Conservation (phyloP, 2,113 vertebrate species). For the Pelvicachromis taeniatus region DNA sequence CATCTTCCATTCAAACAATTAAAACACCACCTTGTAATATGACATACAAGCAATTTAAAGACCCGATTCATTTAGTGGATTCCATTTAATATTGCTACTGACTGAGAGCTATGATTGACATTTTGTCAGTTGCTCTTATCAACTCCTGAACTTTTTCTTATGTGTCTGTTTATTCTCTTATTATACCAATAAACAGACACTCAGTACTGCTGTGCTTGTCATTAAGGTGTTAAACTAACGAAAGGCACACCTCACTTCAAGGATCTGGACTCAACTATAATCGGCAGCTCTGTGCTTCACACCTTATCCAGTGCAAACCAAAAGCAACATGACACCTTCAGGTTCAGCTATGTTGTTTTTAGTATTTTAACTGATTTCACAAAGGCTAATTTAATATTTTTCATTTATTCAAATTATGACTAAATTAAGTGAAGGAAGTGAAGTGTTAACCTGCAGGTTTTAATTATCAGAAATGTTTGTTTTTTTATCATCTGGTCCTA, state of each 20-base stretch:
- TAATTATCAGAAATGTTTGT: background rate
- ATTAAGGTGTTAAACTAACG: background rate
- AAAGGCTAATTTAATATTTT: background rate
- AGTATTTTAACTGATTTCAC: background rate
- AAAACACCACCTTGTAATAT: background rate
- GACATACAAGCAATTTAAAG: background rate
- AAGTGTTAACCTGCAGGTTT: background rate
- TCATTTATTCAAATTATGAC: background rate
- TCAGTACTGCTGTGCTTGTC: background rate
- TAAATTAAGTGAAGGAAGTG: background rate
- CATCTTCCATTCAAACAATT: background rate
- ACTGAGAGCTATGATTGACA: background rate
- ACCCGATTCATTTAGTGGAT: background rate
- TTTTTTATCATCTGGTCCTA: background rate
- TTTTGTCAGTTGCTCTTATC: background rate
- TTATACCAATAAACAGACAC: background rate
- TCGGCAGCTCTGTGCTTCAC: background rate
- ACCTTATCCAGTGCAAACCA: background rate
- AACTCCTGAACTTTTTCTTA: too few relatives aligned
- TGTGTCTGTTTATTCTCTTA: background rate
- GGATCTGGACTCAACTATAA: background rate
- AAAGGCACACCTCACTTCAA: background rate
- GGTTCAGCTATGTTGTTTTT: background rate
- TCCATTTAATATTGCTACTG: background rate
- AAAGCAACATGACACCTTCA: background rate